Conservation (phyloP, 2,797 vertebrate genomes). For the Eidolon dupreanum region DNA sequence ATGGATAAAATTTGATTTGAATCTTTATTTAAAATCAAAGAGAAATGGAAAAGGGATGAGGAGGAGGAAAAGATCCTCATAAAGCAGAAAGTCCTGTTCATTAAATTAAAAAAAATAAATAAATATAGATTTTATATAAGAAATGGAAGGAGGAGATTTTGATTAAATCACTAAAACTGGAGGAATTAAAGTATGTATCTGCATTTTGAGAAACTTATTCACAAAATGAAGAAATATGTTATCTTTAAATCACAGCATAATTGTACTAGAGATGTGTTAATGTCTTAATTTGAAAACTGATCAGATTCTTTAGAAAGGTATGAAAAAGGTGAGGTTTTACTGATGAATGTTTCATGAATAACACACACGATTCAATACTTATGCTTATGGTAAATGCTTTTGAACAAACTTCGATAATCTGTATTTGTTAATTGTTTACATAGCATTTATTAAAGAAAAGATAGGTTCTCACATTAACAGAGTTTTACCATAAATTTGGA, state of each 20-base stretch:
- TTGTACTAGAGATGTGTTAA: background rate
- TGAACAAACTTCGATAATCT: background rate
- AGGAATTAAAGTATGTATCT: background rate
- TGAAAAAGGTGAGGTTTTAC: background rate
- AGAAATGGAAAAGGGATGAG: background rate
- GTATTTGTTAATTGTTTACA: background rate
- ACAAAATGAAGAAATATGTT: background rate
- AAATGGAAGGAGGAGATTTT: background rate
- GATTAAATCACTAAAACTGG: background rate
- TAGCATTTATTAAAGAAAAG: background rate
- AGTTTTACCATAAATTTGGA: background rate
- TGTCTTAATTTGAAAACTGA: background rate
- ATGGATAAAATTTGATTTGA: conserved; percentile 54
- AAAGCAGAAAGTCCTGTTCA: background rate
- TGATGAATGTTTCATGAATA: background rate
- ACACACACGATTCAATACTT: background rate
- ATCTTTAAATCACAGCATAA: background rate
- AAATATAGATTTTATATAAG: background rate
- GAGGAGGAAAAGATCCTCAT: background rate
- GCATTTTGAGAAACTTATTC: background rate
- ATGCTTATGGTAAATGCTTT: background rate
- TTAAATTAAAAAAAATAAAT: background rate
- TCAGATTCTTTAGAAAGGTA: background rate
- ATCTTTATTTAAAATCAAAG: conserved; percentile 71
- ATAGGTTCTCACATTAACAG: background rate